These are phyloP conservation scores for Chelidonichthys spinosus DNA, from an alignment of 2,797 vertebrate genomes.

Conservation along the genomic window DNA sequence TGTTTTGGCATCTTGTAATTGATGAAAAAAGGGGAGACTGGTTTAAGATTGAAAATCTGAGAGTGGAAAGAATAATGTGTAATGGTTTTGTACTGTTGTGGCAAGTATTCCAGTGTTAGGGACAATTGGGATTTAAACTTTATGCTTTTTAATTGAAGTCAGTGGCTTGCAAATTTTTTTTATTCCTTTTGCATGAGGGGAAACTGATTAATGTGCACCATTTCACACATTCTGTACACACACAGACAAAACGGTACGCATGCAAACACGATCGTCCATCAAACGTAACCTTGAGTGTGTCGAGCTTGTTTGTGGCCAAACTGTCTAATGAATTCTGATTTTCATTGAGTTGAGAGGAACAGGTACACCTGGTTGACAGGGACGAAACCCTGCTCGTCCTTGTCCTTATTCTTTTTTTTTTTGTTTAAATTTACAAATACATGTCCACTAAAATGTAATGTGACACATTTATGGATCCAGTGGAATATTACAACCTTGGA, in stretches of 20 bases:
- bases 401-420: constrained; percentile 31
- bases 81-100: constrained; percentile 9
- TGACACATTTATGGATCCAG: constrained; percentile 52
- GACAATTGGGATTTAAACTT: constrained; percentile 4
- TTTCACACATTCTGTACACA: constrained; percentile 2
- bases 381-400: constrained; percentile 6
- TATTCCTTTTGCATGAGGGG: neutral
- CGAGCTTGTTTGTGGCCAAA: constrained; percentile 28
- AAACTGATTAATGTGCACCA: constrained; percentile 11
- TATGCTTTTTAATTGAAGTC: constrained; percentile 3
- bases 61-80: constrained; percentile 20
- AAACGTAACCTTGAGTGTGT: constrained; percentile 40
- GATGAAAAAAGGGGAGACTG: constrained; percentile 26
- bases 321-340: constrained; percentile 29
- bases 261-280: constrained; percentile 46
- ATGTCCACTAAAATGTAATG: constrained; percentile 27
- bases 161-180: neutral
- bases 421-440: constrained; percentile 10
- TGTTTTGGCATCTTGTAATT: constrained; percentile 58
- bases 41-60: constrained; percentile 29
- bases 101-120: neutral
- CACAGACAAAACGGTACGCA: constrained; percentile 3
- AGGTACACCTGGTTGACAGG: constrained; percentile 7
- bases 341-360: constrained; percentile 25
- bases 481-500: constrained; percentile 25